phyloP scores from a whole-genome alignment of 2,113 vertebrate genomes.

The Pseudorhombus dupliciocellatus region DNA sequence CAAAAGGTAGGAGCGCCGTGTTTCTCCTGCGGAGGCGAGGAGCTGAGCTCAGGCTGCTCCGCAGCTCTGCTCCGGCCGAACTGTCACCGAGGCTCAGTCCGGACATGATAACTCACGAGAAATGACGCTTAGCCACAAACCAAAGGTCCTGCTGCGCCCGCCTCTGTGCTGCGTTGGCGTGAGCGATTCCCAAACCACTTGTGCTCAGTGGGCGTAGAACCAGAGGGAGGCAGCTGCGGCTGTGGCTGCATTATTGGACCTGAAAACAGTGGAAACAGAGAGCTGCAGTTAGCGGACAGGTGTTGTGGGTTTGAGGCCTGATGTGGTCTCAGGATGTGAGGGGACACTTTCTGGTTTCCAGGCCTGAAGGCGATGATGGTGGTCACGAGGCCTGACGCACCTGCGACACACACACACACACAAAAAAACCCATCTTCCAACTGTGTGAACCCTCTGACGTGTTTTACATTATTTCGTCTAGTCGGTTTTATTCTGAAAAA shows the following conservation, averaged over 20 bases:
- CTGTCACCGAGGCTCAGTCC: conserved; percentile 33
- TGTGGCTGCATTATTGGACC: too few relatives aligned
- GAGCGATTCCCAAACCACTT: conserved; percentile 24
- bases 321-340: background rate
- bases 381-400: conserved; percentile 26
- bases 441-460: background rate
- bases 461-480: background rate
- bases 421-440: too few relatives aligned
- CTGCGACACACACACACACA: conserved; percentile 77
- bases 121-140: conserved; percentile 20
- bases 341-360: background rate
- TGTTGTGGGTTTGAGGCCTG: conserved; percentile 13
- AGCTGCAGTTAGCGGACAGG: background rate
- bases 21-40: conserved; percentile 39
- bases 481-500: background rate
- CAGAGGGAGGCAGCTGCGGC: too few relatives aligned
- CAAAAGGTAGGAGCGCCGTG: conserved; percentile 77
- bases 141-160: background rate
- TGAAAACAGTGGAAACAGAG: too few relatives aligned
- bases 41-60: conserved; percentile 27
- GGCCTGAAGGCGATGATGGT: conserved; percentile 10
- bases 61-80: conserved; percentile 25
- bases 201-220: conserved; percentile 6
- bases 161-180: background rate
- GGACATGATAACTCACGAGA: conserved; percentile 8